Base-by-base conservation (phyloP, 2,797 vertebrate genomes). In the Lagocephalus sceleratus region DNA sequence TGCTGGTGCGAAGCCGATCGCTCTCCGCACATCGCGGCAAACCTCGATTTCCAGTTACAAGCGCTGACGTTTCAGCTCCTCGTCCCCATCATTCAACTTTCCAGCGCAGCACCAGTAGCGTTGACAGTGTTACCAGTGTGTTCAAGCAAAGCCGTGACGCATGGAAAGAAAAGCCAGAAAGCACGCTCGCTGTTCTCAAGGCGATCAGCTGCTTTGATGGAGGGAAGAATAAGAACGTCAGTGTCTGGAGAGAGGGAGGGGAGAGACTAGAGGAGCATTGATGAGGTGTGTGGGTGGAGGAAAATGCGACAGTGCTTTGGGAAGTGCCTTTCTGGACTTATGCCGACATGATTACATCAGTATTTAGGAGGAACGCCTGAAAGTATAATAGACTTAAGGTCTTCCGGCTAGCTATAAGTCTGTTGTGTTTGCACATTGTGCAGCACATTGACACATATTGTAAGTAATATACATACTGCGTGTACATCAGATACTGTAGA, bases 281-380 rank as follows among this genome's bases (percentile, higher is more conserved):
- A 64, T 59, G 51, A 44, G 48, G 20, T 57, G 47, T 41, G 74
- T 75, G 71, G 68, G 73, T 49, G 68, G 68, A 80, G 66, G 76
- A 85, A 35, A 85, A 79, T 78, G 59, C 78, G 75, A 85, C 75
- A 61, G 80, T 35, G 25, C 64, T 54, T 48, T 70, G 63, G 73
- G 66, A 80, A 81, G 71, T 70, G 65, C 68, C 68, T 83, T 81
- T 55, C 68, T 83, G 64, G 75, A 78, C 47, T 71, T 71, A 78
- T 76, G 76, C 80, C 65, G 23, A 54, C 63, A 53, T 66, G 54
- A 75, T 88, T 84, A 88, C 85, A 72, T 89, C 86, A 87, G 60
- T 42, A 17, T 65, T 66, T 12, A 12, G 9, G 5, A 2, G 41
- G 53, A 23, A 51, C 40, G 63, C 68, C 63, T 66, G 57, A 68